A percentile compares a stretch with the other conserved stretches of the same genome.
phyloP scores from a whole-genome alignment of 1,140 invertebrate species.

The Sarcophaga bullata region DNA sequence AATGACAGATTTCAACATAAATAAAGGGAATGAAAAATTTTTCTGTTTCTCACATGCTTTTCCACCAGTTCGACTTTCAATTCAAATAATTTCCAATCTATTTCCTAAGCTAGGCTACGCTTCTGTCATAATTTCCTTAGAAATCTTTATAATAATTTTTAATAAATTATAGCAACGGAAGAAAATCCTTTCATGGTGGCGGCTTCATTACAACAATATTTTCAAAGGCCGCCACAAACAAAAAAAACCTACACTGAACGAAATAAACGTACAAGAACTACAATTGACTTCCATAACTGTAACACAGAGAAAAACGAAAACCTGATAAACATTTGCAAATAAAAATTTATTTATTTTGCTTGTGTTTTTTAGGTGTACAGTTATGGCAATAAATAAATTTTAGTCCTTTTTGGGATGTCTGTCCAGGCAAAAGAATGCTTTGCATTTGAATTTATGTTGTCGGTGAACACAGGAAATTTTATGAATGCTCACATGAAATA shows the following conservation, averaged over 20 bases:
- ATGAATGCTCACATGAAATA: slow-evolving; percentile 65
- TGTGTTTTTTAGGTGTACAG: neutral
- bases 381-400: slow-evolving; percentile 8
- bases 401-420: slow-evolving; percentile 11
- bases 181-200: slow-evolving; percentile 43
- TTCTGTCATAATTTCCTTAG: neutral
- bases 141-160: slow-evolving; percentile 25
- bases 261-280: neutral
- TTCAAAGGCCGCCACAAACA: neutral
- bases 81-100: too few relatives aligned
- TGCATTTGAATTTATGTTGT: slow-evolving; percentile 21
- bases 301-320: neutral
- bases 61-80: too few relatives aligned
- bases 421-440: neutral
- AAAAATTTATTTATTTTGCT: slow-evolving; percentile 48
- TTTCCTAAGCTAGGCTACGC: neutral
- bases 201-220: slow-evolving; percentile 35
- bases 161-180: slow-evolving; percentile 31
- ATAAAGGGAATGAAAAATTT: too few relatives aligned
- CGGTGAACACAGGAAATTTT: slow-evolving; percentile 47
- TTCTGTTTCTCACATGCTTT: too few relatives aligned
- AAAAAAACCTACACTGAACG: neutral
- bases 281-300: neutral
- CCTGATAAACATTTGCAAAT: slow-evolving; percentile 23
- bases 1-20: too few relatives aligned